Conservation (phyloP, 2,888 invertebrate species). For the Cephalotes varians region DNA sequence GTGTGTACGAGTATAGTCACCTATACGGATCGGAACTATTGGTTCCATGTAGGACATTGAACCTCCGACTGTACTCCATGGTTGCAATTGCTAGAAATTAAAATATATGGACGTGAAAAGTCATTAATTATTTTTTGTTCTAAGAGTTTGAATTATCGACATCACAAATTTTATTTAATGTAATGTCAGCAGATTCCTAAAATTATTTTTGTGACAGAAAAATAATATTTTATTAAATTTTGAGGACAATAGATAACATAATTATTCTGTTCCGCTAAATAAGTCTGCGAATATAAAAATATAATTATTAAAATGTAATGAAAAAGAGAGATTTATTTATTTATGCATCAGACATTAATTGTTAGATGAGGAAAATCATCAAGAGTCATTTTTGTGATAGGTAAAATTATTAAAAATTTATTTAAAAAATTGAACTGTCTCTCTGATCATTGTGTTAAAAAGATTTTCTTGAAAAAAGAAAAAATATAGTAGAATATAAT, state of each 20-base stretch:
- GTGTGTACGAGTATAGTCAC: constrained; percentile 90
- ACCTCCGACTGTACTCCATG: constrained; percentile 89
- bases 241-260: neutral
- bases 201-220: neutral
- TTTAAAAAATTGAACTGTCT: neutral
- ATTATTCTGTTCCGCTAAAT: neutral
- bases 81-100: constrained; percentile 90
- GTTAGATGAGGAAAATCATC: neutral
- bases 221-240: neutral
- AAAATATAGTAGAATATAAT: neutral
- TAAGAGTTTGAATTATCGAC: neutral
- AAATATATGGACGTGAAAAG: neutral
- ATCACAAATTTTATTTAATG: neutral
- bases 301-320: neutral
- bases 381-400: neutral
- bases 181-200: neutral
- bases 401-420: neutral
- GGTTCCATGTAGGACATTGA: constrained; percentile 90
- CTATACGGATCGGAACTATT: constrained; percentile 89
- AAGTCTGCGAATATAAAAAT: neutral
- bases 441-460: neutral
- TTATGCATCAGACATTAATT: neutral
- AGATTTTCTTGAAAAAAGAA: neutral
- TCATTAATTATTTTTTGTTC: neutral
- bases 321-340: neutral